Conservation (phyloP, 1,140 invertebrate genomes). For the Pseudomyrmex concolor region DNA sequence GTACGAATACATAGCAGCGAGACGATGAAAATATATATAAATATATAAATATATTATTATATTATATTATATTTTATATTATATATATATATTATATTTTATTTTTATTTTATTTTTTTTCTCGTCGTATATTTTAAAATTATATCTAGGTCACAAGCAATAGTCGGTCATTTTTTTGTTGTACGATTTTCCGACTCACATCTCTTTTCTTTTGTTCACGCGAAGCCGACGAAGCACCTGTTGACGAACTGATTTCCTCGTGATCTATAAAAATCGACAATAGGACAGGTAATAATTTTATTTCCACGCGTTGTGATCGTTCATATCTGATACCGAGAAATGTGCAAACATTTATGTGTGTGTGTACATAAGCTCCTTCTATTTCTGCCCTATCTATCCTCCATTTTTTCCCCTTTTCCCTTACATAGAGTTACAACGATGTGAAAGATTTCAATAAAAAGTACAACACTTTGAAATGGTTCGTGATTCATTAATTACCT, state of each 20-base stretch:
- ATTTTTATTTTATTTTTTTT: slow-evolving; percentile 68
- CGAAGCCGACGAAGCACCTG: neutral
- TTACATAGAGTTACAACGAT: slow-evolving; percentile 76
- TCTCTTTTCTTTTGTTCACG: neutral
- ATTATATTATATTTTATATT: slow-evolving; percentile 75
- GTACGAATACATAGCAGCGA: slow-evolving; percentile 79
- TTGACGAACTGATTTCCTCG: slow-evolving; percentile 70
- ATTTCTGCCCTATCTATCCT: neutral
- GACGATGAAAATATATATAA: slow-evolving; percentile 64
- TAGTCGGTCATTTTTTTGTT: slow-evolving; percentile 54
- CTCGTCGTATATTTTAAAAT: no score
- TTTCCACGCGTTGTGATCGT: slow-evolving; percentile 67
- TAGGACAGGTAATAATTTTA: slow-evolving; percentile 72
- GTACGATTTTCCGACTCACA: neutral
- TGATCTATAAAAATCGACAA: slow-evolving; percentile 62
- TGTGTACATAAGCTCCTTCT: slow-evolving; percentile 81
- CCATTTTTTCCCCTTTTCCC: slow-evolving; percentile 65
- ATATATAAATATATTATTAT: slow-evolving; percentile 71
- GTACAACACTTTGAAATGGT: slow-evolving; percentile 78
- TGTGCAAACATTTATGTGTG: slow-evolving; percentile 70
- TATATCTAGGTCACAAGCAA: slow-evolving; percentile 65
- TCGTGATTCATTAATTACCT: slow-evolving; percentile 51
- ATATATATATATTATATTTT: slow-evolving; percentile 78
- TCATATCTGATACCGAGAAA: slow-evolving; percentile 67
- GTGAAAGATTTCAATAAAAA: slow-evolving; percentile 83